Conservation (phyloP, 92 coral and sea anemone genomes). For the Pocillopora grandis region DNA sequence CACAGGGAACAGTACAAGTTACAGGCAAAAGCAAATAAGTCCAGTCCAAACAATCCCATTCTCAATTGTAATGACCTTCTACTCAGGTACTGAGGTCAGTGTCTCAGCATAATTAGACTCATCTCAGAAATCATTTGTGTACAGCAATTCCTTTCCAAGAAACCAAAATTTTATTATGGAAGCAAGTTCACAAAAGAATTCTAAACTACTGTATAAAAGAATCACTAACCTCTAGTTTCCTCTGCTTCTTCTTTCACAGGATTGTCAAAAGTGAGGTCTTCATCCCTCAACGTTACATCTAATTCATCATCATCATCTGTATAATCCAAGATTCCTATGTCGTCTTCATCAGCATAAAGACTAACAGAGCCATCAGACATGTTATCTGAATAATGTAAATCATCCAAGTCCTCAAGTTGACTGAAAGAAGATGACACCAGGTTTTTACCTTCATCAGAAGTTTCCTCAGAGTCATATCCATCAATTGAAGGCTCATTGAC, state of each 20-base stretch:
- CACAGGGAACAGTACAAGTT: too few relatives aligned
- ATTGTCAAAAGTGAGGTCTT: slow-evolving; percentile 34
- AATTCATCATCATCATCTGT: slow-evolving; percentile 15
- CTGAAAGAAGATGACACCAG: slow-evolving; percentile 4
- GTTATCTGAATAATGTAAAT: not conserved
- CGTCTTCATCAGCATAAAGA: slow-evolving; percentile 6
- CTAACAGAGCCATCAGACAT: slow-evolving; percentile 8
- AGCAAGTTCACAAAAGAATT: not conserved
- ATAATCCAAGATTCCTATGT: not conserved
- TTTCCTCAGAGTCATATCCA: slow-evolving; percentile 29
- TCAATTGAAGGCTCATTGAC: slow-evolving; percentile 34
- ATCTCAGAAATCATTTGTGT: too few relatives aligned
- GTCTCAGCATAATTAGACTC: too few relatives aligned
- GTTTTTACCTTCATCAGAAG: not conserved
- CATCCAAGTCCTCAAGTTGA: not conserved
- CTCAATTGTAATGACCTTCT: too few relatives aligned
- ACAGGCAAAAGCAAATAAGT: too few relatives aligned
- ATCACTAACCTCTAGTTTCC: slow-evolving; percentile 10
- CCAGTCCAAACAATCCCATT: too few relatives aligned
- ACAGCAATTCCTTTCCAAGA: too few relatives aligned
- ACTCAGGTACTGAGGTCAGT: too few relatives aligned
- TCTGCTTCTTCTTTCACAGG: slow-evolving; percentile 17
- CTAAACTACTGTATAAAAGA: not conserved
- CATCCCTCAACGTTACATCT: slow-evolving; percentile 11
- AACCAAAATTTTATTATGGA: not conserved